Evolutionary conservation across 2,113 vertebrate genomes (phyloP), one percentile per base, ranked within the genome.

Genomic region (Peromyscus polionotus): DNA sequence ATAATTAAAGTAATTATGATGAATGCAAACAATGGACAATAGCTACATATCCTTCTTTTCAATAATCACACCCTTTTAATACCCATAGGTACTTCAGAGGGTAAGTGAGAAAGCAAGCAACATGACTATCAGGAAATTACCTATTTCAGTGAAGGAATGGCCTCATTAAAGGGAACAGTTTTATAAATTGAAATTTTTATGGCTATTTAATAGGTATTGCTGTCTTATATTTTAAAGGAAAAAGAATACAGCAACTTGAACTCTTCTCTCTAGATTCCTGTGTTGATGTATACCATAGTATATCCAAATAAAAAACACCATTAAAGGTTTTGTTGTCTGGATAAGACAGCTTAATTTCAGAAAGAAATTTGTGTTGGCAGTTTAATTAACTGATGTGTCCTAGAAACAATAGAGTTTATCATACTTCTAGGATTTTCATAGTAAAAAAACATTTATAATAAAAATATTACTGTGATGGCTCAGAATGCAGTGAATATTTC

Each of bases 391-490:
- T 80, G n/a, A 68, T 87, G 5, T 73, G 96, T 45, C 13, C 42
- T 39, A 19, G 17, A 57, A 31, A 89, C 26, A 91, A 91, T 76
- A 36, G 10, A 65, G 24, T 87, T 93, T 84, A 24, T 42, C 12
- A 54, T 51, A 63, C 1, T 65, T 95, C 14, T 67, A 61, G 65
- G 39, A 63, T 68, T 72, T 12, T 80, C 88, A 63, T 36, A 92
- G 7, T 61, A n/a, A 7, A 57, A 79, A 88, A 91, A 96, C 31
- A 0, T 9, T 73, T 45, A 2, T 86, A 94, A 79, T 73, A 79
- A 72, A 94, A 91, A 92, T 7, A 90, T 91, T 96, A 76, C 36
- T 86, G 90, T 80, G 5, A 42, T 88, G 7, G 42, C 20, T 51
- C 9, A 95, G 2, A 92, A 75, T 79, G 33, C 45, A 72, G 67